Base-by-base conservation (phyloP, 1,140 invertebrate genomes). In the Pseudomyrmex flavicornis region DNA sequence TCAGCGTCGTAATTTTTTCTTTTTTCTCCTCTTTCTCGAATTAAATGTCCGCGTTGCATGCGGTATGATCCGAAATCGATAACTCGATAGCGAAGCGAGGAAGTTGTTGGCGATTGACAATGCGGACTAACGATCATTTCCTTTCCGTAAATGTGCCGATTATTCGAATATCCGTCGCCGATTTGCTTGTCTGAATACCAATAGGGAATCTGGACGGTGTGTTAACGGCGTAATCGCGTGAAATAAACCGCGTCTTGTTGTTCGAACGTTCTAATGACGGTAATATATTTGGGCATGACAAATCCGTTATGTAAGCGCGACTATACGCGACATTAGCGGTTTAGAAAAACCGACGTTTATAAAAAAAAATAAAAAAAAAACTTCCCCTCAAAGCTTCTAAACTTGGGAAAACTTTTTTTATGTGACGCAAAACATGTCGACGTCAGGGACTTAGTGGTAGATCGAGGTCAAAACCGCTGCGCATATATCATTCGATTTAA, bases 401-500 rank as follows among this genome's bases (percentile, higher is more conserved):
- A 48, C 20, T 63, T 56, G 70, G 52, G 10, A 65, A 76, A 65
- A 10, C 7, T 59, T 26, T 20, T 26, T 70, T 17, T 4, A 80
- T 12, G 44, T 35, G 13, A 35, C 35, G 35, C 35, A 35, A 35
- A 69, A 69, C 75, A 22, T 17, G 22, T 26, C 62, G 52, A 46
- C 44, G 61, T 77, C 22, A 12, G 17, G 20, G 35, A 59, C 65
- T 80, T 70, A 52, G 4, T 26, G 20, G 35, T 35, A 35, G 8
- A 70, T 22, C 52, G 35, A 7, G 15, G 13, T 68, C 15, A 1
- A 8, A 9, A 8, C n/a, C 63, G 44, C 59, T 59, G 52, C 52
- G 44, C 62, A 17, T 48, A 35, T 35, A 79, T 68, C 44, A 79
- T 70, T n/a, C 63, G 75, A 69, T 80, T 80, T 80, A 70, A 70